Evolutionary conservation across 64 coral and sea anemone species (phyloP), one percentile per base, ranked within the genome.

Genomic region (Montipora efflorescens): DNA sequence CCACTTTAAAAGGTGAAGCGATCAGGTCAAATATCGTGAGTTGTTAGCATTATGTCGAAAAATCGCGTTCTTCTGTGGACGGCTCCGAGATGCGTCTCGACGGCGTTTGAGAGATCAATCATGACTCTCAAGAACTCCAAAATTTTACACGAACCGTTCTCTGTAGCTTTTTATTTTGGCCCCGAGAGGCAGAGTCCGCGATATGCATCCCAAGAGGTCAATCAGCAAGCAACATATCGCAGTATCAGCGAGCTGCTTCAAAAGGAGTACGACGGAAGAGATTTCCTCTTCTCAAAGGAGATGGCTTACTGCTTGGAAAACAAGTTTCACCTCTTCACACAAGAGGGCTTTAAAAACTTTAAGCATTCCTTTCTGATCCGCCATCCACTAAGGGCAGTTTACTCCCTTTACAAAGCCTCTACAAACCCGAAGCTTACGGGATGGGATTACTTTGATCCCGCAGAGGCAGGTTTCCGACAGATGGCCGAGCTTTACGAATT

Each of bases 271-370:
- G 94, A 91, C 49, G 97, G 94, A 0, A 91, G 71, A 51, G 91
- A 98, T 13, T 79, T 94, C n/a, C 9, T 98, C 19, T 95, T 98
- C 83, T 89, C 94, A 10, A 98, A 98, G 80, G 97, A 98, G 12
- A 98, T 98, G 97, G 97, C 97, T 1, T 98, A 94, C 83, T 93
- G 88, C 62, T 75, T 98, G 10, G 91, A 98, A 74, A 93, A 95
- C 49, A 93, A 95, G 67, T 93, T 88, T 25, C 43, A 98, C 13
- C 78, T 95, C n/a, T 91, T 98, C 71, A 69, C 77, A 46, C 91
- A 96, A 82, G 92, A 99, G 20, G 88, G 91, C 45, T 95, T 96
- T 16, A 79, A 91, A 43, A 76, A 92, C 64, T 94, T 94, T 68
- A 71, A 99, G 19, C 97, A 99, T 61, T 78, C 97, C 3, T 99